A percentile compares a stretch with the other conserved stretches of the same genome.
Conservation (phyloP, 1,140 invertebrate genomes). For the Drosophila quadrilineata region DNA sequence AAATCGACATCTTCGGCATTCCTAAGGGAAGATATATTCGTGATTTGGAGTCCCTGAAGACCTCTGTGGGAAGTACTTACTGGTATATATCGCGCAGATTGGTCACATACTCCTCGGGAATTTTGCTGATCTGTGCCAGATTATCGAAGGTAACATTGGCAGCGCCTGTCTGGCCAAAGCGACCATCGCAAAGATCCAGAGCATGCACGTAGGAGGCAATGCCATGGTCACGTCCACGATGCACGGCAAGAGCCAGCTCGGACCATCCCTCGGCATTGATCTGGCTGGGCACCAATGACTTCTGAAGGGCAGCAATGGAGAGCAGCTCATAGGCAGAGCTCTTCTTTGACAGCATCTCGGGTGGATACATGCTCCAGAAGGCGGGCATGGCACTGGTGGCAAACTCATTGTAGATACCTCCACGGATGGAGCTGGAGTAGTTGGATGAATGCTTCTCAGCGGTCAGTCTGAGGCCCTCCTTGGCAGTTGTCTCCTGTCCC, state of each 20-base stretch:
- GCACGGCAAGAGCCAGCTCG: slow-evolving; percentile 83
- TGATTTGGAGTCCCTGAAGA: no score
- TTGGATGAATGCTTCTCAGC: slow-evolving; percentile 82
- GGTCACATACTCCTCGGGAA: slow-evolving; percentile 75
- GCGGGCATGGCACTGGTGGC: slow-evolving; percentile 89
- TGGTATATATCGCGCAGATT: slow-evolving; percentile 75
- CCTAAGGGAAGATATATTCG: no score
- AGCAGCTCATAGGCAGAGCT: slow-evolving; percentile 82
- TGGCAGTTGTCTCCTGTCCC: slow-evolving; percentile 82
- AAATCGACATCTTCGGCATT: slow-evolving; percentile 92
- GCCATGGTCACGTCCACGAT: slow-evolving; percentile 94
- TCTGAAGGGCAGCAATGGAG: slow-evolving; percentile 81
- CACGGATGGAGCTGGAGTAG: slow-evolving; percentile 89
- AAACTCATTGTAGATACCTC: slow-evolving; percentile 84
- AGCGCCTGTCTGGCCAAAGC: slow-evolving; percentile 80
- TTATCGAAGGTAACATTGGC: slow-evolving; percentile 68
- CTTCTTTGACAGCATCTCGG: slow-evolving; percentile 74
- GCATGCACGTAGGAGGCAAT: slow-evolving; percentile 90
- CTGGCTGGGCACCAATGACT: slow-evolving; percentile 75
- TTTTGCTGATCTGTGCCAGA: slow-evolving; percentile 50
- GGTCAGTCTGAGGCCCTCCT: slow-evolving; percentile 80
- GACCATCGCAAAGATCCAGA: slow-evolving; percentile 84
- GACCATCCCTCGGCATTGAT: slow-evolving; percentile 81
- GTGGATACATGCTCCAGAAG: slow-evolving; percentile 88
- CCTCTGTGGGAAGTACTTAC: slow-evolving; percentile 29